Percentiles rank a stretch among this genome's conserved stretches.
phyloP scores from a whole-genome alignment of 2,797 vertebrate species.

The Pipistrellus pygmaeus region DNA sequence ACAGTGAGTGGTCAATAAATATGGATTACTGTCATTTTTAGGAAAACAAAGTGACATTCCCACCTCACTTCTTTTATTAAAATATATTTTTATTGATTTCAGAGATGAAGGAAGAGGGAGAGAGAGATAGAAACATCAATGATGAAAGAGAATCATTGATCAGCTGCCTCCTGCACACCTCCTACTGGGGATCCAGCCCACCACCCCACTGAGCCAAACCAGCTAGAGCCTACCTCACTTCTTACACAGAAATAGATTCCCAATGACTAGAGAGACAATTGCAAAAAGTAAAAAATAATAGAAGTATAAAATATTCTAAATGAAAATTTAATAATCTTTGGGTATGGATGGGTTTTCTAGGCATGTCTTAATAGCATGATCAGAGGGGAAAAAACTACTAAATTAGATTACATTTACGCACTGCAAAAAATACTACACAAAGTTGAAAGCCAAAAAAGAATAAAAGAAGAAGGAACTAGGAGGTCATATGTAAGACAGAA shows the following conservation, averaged over 20 bases:
- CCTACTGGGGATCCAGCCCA: no score
- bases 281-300: neutral
- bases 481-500: constrained; percentile 29
- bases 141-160: no score
- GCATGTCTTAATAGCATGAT: neutral
- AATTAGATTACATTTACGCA: no score
- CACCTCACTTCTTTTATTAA: neutral
- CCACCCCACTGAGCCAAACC: no score
- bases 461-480: neutral
- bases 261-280: neutral
- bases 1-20: neutral
- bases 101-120: no score
- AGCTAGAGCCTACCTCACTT: neutral
- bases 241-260: constrained; percentile 16
- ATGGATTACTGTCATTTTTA: constrained; percentile 1
- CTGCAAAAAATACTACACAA: no score
- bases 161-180: no score
- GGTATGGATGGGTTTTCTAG: neutral
- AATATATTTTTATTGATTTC: no score
- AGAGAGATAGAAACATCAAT: no score
- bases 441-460: neutral
- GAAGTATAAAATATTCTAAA: constrained; percentile 5
- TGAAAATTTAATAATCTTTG: constrained; percentile 8
- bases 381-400: neutral
- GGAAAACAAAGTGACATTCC: constrained; percentile 30